Base-by-base conservation (phyloP, 1,140 invertebrate genomes). In the Octopus sinensis region DNA sequence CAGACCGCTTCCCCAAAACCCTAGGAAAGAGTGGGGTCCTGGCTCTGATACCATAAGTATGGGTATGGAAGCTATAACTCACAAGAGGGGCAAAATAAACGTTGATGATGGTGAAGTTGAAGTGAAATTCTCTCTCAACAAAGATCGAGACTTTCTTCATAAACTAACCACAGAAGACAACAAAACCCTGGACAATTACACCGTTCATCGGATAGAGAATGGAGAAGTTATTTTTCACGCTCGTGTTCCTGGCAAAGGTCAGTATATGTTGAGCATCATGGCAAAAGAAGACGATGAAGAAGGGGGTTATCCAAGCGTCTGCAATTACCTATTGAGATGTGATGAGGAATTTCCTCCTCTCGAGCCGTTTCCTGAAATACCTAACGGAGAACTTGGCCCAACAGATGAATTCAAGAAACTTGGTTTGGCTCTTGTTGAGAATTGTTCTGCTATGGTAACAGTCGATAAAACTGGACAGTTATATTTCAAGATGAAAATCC, bases 201-300 rank as follows among this genome's bases (percentile, higher is more conserved):
- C 85, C 5, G 83, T 88, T n/a, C 85, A 88, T 76, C 76, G 86
- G 17, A 82, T 86, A 13, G 87, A 87, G 82, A 84, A 86, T 80
- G 83, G 84, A 54, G 84, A 86, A 68, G 82, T 88, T 76, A 86
- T 88, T 56, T 87, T 88, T 77, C 85, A 87, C 79, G 83, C 86
- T 10, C 85, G 84, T 62, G 86, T 85, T 10, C 87, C 87, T 4
- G 82, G 80, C 23, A 83, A 83, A 17, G 87, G 86, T 17, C 86
- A 88, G 82, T 88, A 87, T 79, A 83, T 85, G 52, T 79, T 87
- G 51, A 82, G 84, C 78, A 73, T 88, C 76, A 85, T 85, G 79
- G 82, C 80, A 5, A 85, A 86, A 52, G 68, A 73, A 73, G 68
- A 73, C 30, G 81, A 83, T 51, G 54, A 82, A 23, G 71, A 80